Percentiles rank a stretch among this genome's conserved stretches.
Evolutionary conservation across 2,797 vertebrate genomes (phyloP).

Genomic region (Coreius guichenoti): DNA sequence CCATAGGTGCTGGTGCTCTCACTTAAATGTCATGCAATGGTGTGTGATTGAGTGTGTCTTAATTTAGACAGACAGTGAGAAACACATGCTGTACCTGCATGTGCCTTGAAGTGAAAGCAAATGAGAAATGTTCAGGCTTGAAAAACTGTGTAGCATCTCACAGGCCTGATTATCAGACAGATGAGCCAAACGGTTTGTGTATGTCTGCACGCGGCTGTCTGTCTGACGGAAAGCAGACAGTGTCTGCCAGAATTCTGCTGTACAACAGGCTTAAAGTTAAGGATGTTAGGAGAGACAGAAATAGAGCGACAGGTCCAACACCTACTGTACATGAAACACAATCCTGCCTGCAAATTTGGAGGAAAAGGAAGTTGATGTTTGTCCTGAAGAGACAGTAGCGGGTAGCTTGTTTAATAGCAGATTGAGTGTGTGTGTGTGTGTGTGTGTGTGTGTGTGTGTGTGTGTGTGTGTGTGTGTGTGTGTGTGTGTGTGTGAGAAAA

Average conservation of each 20-base stretch:
- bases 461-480: background rate
- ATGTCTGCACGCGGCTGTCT: slow-evolving; percentile 7
- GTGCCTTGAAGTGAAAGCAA: slow-evolving; percentile 5
- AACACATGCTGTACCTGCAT: background rate
- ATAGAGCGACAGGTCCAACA: slow-evolving; percentile 59
- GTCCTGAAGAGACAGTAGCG: background rate
- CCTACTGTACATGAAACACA: slow-evolving; percentile 44
- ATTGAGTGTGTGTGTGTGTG: slow-evolving; percentile 22
- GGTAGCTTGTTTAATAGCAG: background rate
- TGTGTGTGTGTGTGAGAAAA: too few species aligned
- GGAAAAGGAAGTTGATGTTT: slow-evolving; percentile 6
- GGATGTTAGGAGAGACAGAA: slow-evolving; percentile 4
- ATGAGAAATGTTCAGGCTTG: background rate
- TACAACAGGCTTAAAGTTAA: slow-evolving; percentile 14
- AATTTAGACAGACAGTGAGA: slow-evolving; percentile 17
- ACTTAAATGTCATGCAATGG: background rate
- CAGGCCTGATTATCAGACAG: slow-evolving; percentile 1
- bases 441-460: slow-evolving; percentile 18
- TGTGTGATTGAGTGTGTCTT: slow-evolving; percentile 18
- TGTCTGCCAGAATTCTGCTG: slow-evolving; percentile 1
- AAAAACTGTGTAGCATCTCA: slow-evolving; percentile 10
- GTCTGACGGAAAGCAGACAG: background rate
- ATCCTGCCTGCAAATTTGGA: slow-evolving; percentile 11
- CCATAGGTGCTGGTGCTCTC: background rate
- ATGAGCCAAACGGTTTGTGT: slow-evolving; percentile 11